phyloP scores from a whole-genome alignment of 2,888 invertebrate species.

The Mystacides longicornis region DNA sequence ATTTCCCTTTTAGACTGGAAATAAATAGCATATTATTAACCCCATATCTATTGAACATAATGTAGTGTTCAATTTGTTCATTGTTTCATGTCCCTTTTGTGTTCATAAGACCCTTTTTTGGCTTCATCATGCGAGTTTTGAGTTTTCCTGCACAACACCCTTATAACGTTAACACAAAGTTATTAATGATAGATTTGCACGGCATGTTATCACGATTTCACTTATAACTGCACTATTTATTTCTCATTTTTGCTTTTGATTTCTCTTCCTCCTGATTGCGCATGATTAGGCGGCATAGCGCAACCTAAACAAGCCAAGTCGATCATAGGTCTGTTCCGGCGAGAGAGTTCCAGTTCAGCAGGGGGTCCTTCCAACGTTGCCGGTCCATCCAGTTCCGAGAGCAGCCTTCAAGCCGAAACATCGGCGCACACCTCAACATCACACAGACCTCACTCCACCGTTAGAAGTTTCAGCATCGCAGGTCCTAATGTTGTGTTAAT shows the following conservation, averaged over 20 bases:
- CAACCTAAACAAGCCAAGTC: constrained; percentile 79
- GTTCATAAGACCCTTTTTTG: too few relatives aligned
- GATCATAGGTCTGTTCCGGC: constrained; percentile 82
- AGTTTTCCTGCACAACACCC: too few relatives aligned
- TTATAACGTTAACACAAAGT: too few relatives aligned
- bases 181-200: too few relatives aligned
- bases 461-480: constrained; percentile 43
- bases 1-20: too few relatives aligned
- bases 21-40: too few relatives aligned
- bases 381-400: constrained; percentile 53
- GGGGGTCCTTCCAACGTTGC: constrained; percentile 42
- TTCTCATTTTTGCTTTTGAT: constrained; percentile 13
- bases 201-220: constrained; percentile 9
- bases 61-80: too few relatives aligned
- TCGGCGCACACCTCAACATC: constrained; percentile 35
- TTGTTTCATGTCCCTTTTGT: too few relatives aligned
- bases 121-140: too few relatives aligned
- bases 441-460: constrained; percentile 40
- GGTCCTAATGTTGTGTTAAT: constrained; percentile 52
- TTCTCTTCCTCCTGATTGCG: constrained; percentile 12
- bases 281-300: constrained; percentile 67
- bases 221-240: constrained; percentile 16
- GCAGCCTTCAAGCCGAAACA: constrained; percentile 40
- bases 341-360: constrained; percentile 71
- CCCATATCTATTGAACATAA: too few relatives aligned